phyloP scores from a whole-genome alignment of 2,888 invertebrate species.

The Callosobruchus maculatus region DNA sequence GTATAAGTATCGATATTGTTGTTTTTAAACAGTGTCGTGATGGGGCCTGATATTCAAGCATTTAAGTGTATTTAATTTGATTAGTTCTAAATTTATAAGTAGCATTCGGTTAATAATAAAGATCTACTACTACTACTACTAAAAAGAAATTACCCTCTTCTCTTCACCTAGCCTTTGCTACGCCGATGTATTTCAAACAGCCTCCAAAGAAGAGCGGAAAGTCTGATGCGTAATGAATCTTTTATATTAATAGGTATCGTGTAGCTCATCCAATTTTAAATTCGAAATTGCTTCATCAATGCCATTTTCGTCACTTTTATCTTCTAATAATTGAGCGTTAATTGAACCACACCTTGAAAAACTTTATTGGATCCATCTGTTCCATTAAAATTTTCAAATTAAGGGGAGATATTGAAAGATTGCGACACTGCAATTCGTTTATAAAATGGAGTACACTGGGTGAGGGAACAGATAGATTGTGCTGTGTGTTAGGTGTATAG shows the following conservation, averaged over 20 bases:
- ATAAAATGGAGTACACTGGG: not conserved
- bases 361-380: conserved; percentile 4
- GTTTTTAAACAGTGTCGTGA: too few species aligned
- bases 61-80: too few species aligned
- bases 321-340: conserved; percentile 11
- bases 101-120: too few species aligned
- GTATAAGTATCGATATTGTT: too few species aligned
- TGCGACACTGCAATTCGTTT: not conserved
- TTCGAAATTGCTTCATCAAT: conserved; percentile 14
- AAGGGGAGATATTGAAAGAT: not conserved
- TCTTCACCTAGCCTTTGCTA: not conserved
- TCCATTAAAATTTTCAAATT: not conserved
- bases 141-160: too few species aligned
- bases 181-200: not conserved
- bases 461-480: not conserved
- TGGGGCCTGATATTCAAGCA: too few species aligned
- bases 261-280: conserved; percentile 13
- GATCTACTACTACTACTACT: too few species aligned
- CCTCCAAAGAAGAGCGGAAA: not conserved
- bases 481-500: not conserved
- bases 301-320: conserved; percentile 8
- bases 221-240: conserved; percentile 2
- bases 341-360: conserved; percentile 13
- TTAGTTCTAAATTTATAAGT: too few species aligned
- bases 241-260: conserved; percentile 10